Evolutionary conservation across 2,113 vertebrate species (phyloP).

Genomic region (Columba livia): DNA sequence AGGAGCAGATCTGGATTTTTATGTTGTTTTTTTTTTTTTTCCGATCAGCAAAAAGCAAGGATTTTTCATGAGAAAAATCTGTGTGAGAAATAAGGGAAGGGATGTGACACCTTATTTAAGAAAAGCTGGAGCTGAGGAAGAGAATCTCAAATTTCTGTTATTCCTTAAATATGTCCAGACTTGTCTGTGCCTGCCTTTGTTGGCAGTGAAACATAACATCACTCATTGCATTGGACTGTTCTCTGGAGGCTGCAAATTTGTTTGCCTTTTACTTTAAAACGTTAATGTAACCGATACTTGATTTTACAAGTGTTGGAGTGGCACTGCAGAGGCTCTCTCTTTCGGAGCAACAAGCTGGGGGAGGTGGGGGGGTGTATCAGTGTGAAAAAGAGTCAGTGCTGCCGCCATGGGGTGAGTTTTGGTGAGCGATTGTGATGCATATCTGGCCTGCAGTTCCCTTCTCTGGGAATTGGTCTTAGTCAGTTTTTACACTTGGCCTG

Average conservation of each 20-base stretch:
- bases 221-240: not conserved
- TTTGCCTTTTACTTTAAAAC: slow-evolving; percentile 33
- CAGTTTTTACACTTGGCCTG: not conserved
- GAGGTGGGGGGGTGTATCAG: not conserved
- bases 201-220: not conserved
- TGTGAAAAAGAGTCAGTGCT: not conserved
- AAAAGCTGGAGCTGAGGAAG: not conserved
- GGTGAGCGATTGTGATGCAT: not conserved
- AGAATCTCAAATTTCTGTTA: not conserved
- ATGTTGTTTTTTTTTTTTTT: not conserved
- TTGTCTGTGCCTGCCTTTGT: not conserved
- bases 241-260: slow-evolving; percentile 28
- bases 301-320: not conserved
- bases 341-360: not conserved
- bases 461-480: slow-evolving; percentile 23
- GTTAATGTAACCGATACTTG: not conserved
- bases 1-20: fast-evolving
- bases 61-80: not conserved
- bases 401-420: not conserved
- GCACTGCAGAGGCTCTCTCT: not conserved
- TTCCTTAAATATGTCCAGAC: slow-evolving; percentile 8
- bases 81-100: not conserved
- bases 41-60: not conserved
- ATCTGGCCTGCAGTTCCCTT: slow-evolving; percentile 37
- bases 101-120: slow-evolving; percentile 9